A percentile compares a stretch with the other conserved stretches of the same genome.
These are phyloP conservation scores for Lota lota DNA, from an alignment of 2,113 vertebrate species.

Conservation along the genomic window DNA sequence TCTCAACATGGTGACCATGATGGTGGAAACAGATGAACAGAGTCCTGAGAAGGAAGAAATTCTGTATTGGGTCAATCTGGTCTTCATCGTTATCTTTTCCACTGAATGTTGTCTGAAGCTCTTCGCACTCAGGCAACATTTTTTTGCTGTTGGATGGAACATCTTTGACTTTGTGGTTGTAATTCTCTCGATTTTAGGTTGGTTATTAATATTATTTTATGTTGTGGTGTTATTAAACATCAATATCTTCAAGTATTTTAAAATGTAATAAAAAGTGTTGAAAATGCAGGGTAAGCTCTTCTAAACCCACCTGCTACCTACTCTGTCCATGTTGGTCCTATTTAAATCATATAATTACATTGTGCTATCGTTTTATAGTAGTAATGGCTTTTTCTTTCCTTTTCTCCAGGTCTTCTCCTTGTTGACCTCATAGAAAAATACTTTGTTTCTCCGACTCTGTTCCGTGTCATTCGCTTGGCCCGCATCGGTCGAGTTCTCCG, in stretches of 20 bases:
- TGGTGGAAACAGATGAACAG: constrained; percentile 94
- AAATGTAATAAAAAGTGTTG: neutral
- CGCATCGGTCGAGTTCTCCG: constrained; percentile 89
- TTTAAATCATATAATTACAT: too few species aligned
- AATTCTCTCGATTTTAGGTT: constrained; percentile 88
- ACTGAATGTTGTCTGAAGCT: constrained; percentile 87
- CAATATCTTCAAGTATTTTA: neutral
- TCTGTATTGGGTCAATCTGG: constrained; percentile 82
- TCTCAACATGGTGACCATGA: constrained; percentile 98
- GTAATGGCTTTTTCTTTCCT: neutral
- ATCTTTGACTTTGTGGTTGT: constrained; percentile 97
- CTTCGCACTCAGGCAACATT: constrained; percentile 84
- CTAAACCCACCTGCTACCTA: too few species aligned
- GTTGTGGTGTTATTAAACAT: too few species aligned
- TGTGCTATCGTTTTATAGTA: too few species aligned
- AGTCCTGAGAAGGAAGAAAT: constrained; percentile 77
- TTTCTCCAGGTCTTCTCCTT: constrained; percentile 81
- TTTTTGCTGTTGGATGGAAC: constrained; percentile 90
- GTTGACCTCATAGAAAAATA: constrained; percentile 93
- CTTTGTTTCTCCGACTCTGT: constrained; percentile 89
- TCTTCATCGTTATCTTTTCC: constrained; percentile 90
- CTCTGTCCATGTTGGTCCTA: too few species aligned
- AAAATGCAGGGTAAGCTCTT: too few species aligned
- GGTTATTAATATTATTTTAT: constrained; percentile 20
- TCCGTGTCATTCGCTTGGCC: constrained; percentile 91